These are phyloP conservation scores for Fragum whitleyi DNA, from an alignment of 2,888 invertebrate genomes.

Conservation along the genomic window DNA sequence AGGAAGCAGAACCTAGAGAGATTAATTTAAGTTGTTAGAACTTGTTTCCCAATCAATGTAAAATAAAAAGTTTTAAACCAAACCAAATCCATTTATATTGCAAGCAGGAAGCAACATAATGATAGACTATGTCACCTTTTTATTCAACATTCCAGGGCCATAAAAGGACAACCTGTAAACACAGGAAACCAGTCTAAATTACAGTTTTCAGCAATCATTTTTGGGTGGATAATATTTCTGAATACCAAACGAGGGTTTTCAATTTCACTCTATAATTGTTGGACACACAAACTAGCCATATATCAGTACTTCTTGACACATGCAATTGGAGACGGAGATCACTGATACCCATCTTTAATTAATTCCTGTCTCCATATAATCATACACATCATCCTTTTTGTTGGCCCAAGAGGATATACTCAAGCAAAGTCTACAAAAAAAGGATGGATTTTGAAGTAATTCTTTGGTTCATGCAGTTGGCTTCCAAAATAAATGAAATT, in stretches of 20 bases:
- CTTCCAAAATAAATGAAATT: too few relatives aligned
- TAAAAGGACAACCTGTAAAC: slow-evolving; percentile 10
- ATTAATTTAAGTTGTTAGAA: too few relatives aligned
- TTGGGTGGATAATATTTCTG: neutral
- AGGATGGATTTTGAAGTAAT: too few relatives aligned
- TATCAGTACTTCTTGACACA: neutral
- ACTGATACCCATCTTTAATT: neutral
- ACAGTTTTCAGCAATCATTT: neutral
- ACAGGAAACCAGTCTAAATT: slow-evolving; percentile 8
- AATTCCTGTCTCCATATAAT: neutral
- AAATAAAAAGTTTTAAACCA: too few relatives aligned
- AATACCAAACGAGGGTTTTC: neutral
- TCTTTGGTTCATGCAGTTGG: too few relatives aligned
- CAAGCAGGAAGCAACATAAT: too few relatives aligned
- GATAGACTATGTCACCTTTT: neutral
- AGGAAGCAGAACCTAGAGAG: too few relatives aligned
- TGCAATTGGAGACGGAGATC: neutral
- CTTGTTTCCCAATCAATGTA: too few relatives aligned
- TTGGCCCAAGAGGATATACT: too few relatives aligned
- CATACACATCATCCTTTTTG: too few relatives aligned
- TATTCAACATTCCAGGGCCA: neutral
- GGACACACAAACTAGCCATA: slow-evolving; percentile 1
- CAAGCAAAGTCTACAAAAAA: too few relatives aligned
- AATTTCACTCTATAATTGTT: neutral
- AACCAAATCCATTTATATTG: too few relatives aligned